Percentiles rank a stretch among this genome's conserved stretches.
Evolutionary conservation across 2,797 vertebrate species (phyloP).

Genomic region (Adelosebastes latens): DNA sequence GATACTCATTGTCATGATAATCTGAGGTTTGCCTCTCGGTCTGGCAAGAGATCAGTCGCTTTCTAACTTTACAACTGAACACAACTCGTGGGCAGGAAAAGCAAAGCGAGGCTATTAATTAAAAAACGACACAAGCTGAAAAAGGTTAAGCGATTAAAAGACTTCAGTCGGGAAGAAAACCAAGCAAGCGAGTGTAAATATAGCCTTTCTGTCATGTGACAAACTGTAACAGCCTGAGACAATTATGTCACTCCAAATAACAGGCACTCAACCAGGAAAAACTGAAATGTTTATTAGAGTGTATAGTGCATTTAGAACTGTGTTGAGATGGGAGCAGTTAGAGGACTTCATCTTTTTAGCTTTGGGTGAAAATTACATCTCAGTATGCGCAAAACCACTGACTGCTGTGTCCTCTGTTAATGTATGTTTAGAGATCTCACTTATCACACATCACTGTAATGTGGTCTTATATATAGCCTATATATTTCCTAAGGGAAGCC

Average conservation of each 20-base stretch:
- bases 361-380: neutral
- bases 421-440: neutral
- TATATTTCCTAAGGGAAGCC: neutral
- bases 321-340: neutral
- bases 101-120: conserved; percentile 27
- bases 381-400: neutral
- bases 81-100: neutral
- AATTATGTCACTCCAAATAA: conserved; percentile 38
- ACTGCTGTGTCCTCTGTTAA: neutral
- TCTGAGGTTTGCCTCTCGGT: conserved; percentile 39
- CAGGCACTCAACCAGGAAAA: conserved; percentile 21
- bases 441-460: neutral
- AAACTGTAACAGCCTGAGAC: conserved; percentile 31
- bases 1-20: conserved; percentile 68
- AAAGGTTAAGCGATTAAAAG: conserved; percentile 26
- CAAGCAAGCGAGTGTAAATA: conserved; percentile 14
- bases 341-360: neutral
- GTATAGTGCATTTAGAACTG: neutral
- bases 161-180: conserved; percentile 31
- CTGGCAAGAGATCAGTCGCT: conserved; percentile 48
- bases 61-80: conserved; percentile 30
- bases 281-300: conserved; percentile 6
- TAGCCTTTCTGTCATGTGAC: conserved; percentile 10
- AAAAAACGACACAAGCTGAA: conserved; percentile 25
- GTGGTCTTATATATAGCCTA: neutral